phyloP scores from a whole-genome alignment of 2,888 invertebrate species.

The Drosophila anceps region DNA sequence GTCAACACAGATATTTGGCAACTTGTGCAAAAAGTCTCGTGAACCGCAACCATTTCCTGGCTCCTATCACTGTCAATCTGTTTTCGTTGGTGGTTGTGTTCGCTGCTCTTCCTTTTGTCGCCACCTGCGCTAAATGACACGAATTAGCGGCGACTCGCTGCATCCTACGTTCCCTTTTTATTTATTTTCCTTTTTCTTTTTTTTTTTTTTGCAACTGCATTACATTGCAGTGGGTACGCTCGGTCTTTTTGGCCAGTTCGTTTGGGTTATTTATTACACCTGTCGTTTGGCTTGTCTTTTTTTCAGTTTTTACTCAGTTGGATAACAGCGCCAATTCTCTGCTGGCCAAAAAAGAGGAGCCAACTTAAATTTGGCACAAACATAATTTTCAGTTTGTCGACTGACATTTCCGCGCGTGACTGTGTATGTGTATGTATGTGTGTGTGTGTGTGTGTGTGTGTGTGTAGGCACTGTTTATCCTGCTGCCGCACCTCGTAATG shows the following conservation, averaged over 20 bases:
- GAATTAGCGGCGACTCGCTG: constrained; percentile 61
- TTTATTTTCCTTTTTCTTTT: constrained; percentile 6
- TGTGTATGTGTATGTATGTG: not conserved
- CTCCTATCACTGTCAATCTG: constrained; percentile 80
- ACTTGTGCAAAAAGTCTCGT: constrained; percentile 32
- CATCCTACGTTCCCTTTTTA: constrained; percentile 12
- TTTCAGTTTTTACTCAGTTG: constrained; percentile 33
- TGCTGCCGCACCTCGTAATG: constrained; percentile 54
- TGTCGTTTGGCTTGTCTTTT: constrained; percentile 68
- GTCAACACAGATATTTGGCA: constrained; percentile 65
- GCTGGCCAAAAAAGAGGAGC: constrained; percentile 51
- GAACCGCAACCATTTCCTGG: constrained; percentile 72
- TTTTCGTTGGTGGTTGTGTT: constrained; percentile 30
- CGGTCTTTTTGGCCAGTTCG: constrained; percentile 55
- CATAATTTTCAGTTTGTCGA: constrained; percentile 79
- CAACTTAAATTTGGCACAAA: constrained; percentile 78
- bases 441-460: constrained; percentile 3
- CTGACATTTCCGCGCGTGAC: constrained; percentile 67
- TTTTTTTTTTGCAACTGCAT: constrained; percentile 23
- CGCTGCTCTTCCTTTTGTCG: constrained; percentile 64
- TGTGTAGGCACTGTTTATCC: constrained; percentile 49
- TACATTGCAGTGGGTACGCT: constrained; percentile 29
- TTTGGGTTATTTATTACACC: constrained; percentile 79
- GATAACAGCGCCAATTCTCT: constrained; percentile 55
- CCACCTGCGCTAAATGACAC: constrained; percentile 80